Evolutionary conservation across 2,888 invertebrate genomes (phyloP).

Genomic region (Emesis furor): DNA sequence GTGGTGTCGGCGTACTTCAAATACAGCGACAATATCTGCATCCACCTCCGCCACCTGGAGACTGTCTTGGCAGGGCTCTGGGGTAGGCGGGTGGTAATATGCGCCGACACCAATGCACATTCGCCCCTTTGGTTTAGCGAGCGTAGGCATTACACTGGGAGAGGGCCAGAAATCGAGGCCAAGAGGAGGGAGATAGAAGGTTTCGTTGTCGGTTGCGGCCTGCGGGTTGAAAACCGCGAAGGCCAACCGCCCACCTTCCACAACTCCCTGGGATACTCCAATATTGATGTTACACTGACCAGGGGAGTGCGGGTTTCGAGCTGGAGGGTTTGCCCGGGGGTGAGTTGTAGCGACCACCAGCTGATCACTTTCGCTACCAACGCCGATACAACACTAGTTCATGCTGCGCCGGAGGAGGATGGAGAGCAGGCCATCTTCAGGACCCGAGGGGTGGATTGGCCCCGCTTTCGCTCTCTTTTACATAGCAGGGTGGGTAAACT

Average conservation of each 20-base stretch:
- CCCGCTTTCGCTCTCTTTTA: neutral
- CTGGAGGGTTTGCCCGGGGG: conserved; percentile 57
- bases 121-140: conserved; percentile 72
- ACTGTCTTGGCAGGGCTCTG: conserved; percentile 38
- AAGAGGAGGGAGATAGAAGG: neutral
- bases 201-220: conserved; percentile 36
- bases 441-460: conserved; percentile 1
- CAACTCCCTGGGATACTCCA: too few relatives aligned
- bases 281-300: too few relatives aligned
- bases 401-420: neutral
- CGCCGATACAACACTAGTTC: neutral
- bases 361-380: neutral
- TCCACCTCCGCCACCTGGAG: conserved; percentile 59
- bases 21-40: conserved; percentile 57
- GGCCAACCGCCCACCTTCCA: too few relatives aligned
- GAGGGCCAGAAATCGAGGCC: neutral
- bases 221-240: neutral
- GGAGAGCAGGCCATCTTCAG: neutral
- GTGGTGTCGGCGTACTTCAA: conserved; percentile 69
- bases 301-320: conserved; percentile 11
- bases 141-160: conserved; percentile 42
- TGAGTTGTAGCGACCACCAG: conserved; percentile 21
- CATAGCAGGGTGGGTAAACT: neutral
- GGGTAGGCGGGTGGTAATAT: conserved; percentile 47
- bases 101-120: conserved; percentile 73